These are phyloP conservation scores for Arge pagana DNA, from an alignment of 2,888 invertebrate genomes.

Conservation along the genomic window DNA sequence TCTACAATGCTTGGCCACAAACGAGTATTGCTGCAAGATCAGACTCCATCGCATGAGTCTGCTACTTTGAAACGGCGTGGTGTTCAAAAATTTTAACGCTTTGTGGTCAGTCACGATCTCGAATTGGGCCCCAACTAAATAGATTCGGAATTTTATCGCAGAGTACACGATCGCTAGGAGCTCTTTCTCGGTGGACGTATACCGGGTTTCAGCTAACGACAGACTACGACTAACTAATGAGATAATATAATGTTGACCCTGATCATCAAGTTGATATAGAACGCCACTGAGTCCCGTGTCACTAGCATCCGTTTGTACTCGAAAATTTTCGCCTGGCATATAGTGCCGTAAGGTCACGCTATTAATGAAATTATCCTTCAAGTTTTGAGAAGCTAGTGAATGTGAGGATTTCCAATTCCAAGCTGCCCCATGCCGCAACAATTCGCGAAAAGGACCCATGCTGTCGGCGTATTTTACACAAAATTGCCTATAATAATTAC, in stretches of 20 bases:
- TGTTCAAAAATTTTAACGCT: slow-evolving; percentile 15
- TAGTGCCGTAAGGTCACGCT: slow-evolving; percentile 25
- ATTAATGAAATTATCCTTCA: slow-evolving; percentile 29
- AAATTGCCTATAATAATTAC: slow-evolving; percentile 23
- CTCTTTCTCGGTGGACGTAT: slow-evolving; percentile 38
- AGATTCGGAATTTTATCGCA: slow-evolving; percentile 34
- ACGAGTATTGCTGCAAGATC: slow-evolving; percentile 24
- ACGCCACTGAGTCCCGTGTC: slow-evolving; percentile 31
- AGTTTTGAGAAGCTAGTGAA: slow-evolving; percentile 16
- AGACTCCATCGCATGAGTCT: slow-evolving; percentile 27
- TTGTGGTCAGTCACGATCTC: slow-evolving; percentile 24
- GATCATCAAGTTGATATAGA: slow-evolving; percentile 26
- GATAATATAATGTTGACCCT: slow-evolving; percentile 23
- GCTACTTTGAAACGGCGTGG: slow-evolving; percentile 19
- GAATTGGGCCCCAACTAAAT: slow-evolving; percentile 16
- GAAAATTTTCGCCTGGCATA: slow-evolving; percentile 9
- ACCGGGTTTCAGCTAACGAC: slow-evolving; percentile 26
- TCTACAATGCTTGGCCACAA: slow-evolving; percentile 21
- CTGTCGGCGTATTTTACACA: slow-evolving; percentile 1
- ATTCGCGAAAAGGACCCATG: slow-evolving; percentile 14
- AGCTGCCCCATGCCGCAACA: slow-evolving; percentile 1
- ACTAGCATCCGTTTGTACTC: slow-evolving; percentile 29
- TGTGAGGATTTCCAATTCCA: slow-evolving; percentile 28
- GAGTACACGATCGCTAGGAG: slow-evolving; percentile 33
- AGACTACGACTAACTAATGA: slow-evolving; percentile 34